A percentile compares a stretch with the other conserved stretches of the same genome.
These are phyloP conservation scores for Electrophaes corylata DNA, from an alignment of 2,888 invertebrate species.

Conservation along the genomic window DNA sequence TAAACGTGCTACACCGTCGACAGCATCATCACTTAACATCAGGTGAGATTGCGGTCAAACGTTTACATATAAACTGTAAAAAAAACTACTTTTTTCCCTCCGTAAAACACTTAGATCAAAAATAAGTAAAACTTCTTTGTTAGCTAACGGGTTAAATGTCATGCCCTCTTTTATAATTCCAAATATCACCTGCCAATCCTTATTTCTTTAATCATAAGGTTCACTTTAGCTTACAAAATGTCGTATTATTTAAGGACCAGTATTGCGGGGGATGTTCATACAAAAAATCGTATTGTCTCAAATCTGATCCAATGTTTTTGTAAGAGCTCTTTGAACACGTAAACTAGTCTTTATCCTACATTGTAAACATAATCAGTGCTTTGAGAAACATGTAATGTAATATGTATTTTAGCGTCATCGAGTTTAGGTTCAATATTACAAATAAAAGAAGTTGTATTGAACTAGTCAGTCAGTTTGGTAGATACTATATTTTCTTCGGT, in stretches of 20 bases:
- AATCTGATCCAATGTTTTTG: slow-evolving; percentile 54
- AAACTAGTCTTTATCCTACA: slow-evolving; percentile 23
- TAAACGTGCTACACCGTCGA: no score
- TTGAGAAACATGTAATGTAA: neutral
- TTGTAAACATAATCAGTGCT: slow-evolving; percentile 8
- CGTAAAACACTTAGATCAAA: neutral
- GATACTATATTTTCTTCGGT: no score
- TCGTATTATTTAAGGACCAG: slow-evolving; percentile 47
- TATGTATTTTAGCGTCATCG: neutral
- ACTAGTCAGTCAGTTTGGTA: no score
- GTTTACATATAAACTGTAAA: no score
- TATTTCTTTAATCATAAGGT: neutral
- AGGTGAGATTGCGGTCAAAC: no score
- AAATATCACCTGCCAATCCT: neutral
- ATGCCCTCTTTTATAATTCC: neutral
- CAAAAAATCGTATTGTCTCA: slow-evolving; percentile 49
- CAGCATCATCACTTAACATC: no score
- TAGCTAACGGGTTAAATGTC: neutral
- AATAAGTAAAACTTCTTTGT: neutral
- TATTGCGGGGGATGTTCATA: slow-evolving; percentile 51
- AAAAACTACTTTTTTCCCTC: no score
- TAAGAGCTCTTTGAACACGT: slow-evolving; percentile 47
- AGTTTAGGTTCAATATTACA: neutral
- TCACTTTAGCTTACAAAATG: slow-evolving; percentile 3
- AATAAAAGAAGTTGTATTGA: no score